Base-by-base conservation (phyloP, 2,113 vertebrate genomes). In the Sisor rabdophorus region DNA sequence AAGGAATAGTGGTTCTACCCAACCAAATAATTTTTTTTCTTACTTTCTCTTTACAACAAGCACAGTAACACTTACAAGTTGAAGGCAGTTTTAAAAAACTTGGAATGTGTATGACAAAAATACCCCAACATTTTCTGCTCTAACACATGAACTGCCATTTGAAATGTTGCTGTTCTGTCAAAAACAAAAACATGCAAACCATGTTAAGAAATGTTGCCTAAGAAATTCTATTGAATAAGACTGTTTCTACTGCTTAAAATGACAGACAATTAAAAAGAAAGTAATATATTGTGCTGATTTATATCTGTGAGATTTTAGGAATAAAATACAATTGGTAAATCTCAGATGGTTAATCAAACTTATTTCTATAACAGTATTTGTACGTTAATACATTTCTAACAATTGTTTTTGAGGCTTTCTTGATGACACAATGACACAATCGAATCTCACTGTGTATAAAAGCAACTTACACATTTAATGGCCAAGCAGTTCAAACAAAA, bases 141-240 rank as follows among this genome's bases (percentile, higher is more conserved):
- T 60, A 67, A 72, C 36, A 55, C 11, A 47, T 28, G 36, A 28
- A 36, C 28, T 64, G 47, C 53, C 44, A 60, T 75, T 13, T 56
- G 59, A 40, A 28, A 77, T 78, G 52, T 70, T 48, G 56, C 69
- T 32, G 48, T 50, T 54, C 55, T 28, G 20, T 60, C 61, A 82
- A 60, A 73, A 68, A 59, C 63, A 50, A 47, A 71, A 63, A 22
- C 56, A 56, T 63, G 24, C 24, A 55, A 24, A 75, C 48, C 15
- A 59, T 40, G 61, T 63, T n/a, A 79, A 40, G 76, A 36, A 63
- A 64, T 36, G 77, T 53, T 77, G 64, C 65, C 70, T 36, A 36
- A n/a, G 69, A 77, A 73, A 63, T 26, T 36, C 71, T 78, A 65
- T 78, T 67, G 52, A 50, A 54, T 56, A 80, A 74, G 36, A 71